Evolutionary conservation across 2,797 vertebrate genomes (phyloP).

Genomic region (Pseudochaenichthys georgianus): DNA sequence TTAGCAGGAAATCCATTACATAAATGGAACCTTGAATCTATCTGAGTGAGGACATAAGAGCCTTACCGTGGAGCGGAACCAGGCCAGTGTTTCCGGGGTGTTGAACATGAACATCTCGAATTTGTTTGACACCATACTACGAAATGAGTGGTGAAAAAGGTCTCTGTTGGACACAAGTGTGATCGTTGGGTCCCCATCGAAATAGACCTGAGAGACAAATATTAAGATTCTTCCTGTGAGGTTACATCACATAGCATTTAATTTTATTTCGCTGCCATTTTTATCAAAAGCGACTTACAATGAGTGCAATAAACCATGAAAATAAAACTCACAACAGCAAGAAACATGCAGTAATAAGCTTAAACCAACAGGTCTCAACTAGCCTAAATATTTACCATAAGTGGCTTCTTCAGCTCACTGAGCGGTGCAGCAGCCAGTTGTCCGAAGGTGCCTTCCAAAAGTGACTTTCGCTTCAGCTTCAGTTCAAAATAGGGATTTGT

Average conservation of each 20-base stretch:
- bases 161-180: conserved; percentile 89
- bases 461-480: conserved; percentile 57
- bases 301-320: too few species aligned
- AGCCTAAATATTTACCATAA: conserved; percentile 59
- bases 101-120: conserved; percentile 91
- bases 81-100: conserved; percentile 89
- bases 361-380: not conserved
- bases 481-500: conserved; percentile 30
- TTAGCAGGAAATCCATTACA: not conserved
- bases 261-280: too few species aligned
- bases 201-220: conserved; percentile 68
- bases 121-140: conserved; percentile 84
- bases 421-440: conserved; percentile 35
- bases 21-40: not conserved
- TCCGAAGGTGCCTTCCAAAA: conserved; percentile 71
- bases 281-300: too few species aligned
- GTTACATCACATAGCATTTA: too few species aligned
- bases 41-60: conserved; percentile 1
- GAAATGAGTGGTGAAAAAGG: conserved; percentile 92
- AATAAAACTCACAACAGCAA: too few species aligned
- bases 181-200: conserved; percentile 46
- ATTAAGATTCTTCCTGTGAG: not conserved
- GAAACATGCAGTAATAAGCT: not conserved
- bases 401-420: conserved; percentile 38
- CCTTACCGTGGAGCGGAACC: conserved; percentile 92